phyloP scores from a whole-genome alignment of 2,888 invertebrate genomes.

The Philopedon plagiatum region DNA sequence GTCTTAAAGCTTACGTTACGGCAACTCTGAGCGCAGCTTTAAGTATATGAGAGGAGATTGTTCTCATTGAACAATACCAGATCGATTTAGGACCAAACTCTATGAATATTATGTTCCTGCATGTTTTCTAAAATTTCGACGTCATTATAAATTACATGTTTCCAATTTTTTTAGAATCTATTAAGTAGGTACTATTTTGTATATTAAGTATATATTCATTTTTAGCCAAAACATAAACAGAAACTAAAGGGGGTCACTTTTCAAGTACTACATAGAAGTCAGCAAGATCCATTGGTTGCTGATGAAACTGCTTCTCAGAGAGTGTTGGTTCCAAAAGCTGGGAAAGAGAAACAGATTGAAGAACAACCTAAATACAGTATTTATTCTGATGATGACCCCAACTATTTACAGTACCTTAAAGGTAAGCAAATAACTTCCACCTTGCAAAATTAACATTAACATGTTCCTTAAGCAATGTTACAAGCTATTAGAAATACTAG shows the following conservation, averaged over 20 bases:
- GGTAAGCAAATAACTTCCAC: conserved; percentile 19
- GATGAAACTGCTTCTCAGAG: conserved; percentile 92
- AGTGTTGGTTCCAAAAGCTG: conserved; percentile 79
- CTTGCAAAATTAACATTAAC: background rate
- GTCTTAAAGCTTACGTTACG: too few relatives aligned
- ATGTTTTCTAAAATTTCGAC: too few relatives aligned
- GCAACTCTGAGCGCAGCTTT: too few relatives aligned
- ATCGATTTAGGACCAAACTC: too few relatives aligned
- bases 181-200: background rate
- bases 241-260: conserved; percentile 93
- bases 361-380: conserved; percentile 91
- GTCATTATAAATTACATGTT: background rate
- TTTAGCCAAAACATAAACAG: conserved; percentile 78
- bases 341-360: conserved; percentile 72
- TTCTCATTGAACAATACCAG: too few relatives aligned
- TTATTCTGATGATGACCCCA: conserved; percentile 94
- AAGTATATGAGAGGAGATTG: too few relatives aligned
- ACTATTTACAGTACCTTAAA: conserved; percentile 92
- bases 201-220: background rate
- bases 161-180: background rate
- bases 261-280: conserved; percentile 93
- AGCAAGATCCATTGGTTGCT: conserved; percentile 90
- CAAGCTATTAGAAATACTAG: too few relatives aligned
- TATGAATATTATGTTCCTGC: too few relatives aligned
- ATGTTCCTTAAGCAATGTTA: too few relatives aligned